Evolutionary conservation across 2,113 vertebrate species (phyloP).

Genomic region (Dasyprocta punctata): DNA sequence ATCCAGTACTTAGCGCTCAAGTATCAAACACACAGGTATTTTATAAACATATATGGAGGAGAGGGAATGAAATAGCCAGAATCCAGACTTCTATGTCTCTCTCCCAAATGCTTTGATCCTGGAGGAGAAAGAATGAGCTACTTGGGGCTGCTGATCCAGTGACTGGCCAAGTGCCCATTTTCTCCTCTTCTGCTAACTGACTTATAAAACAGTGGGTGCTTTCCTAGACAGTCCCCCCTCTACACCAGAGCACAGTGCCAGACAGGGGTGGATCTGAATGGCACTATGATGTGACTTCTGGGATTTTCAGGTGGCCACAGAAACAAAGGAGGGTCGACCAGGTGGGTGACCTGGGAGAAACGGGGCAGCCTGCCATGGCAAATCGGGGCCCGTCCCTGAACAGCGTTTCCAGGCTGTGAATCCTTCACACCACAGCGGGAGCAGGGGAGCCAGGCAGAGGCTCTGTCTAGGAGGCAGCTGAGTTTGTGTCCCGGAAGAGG

Average conservation of each 20-base stretch:
- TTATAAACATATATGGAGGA: background rate
- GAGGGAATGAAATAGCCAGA: background rate
- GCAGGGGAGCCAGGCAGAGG: background rate
- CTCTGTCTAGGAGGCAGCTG: background rate
- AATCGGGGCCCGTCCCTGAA: background rate
- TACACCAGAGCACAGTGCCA: background rate
- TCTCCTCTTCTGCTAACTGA: background rate
- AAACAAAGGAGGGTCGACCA: background rate
- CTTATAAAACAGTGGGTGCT: background rate
- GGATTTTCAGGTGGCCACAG: background rate
- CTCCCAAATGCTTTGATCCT: background rate
- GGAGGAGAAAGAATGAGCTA: conserved; percentile 16
- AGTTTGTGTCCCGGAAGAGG: background rate
- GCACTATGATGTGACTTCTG: conserved; percentile 1
- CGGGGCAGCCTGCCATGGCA: background rate
- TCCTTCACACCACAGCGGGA: background rate
- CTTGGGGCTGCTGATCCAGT: background rate
- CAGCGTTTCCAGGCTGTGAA: conserved; percentile 63
- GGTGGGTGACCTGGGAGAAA: background rate
- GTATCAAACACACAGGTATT: background rate
- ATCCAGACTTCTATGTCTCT: background rate
- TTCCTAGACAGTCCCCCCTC: background rate
- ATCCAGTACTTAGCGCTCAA: too few relatives aligned
- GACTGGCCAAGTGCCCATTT: background rate
- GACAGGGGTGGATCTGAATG: background rate